Percentiles rank a stretch among this genome's conserved stretches.
Conservation (phyloP, 1,140 invertebrate species). For the Metaphire vulgaris region DNA sequence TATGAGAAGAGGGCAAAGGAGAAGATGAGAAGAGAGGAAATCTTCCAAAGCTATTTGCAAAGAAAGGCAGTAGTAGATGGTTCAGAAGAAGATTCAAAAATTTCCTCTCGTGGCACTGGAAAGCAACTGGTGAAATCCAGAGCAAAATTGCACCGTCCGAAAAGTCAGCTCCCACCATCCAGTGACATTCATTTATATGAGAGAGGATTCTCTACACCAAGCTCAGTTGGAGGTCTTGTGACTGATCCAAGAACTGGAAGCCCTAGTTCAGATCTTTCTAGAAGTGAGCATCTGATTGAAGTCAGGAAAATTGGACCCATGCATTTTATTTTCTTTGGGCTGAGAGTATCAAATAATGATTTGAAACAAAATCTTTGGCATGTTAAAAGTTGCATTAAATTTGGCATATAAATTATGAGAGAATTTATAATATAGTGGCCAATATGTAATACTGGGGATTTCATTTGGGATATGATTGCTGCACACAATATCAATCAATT, state of each 20-base stretch:
- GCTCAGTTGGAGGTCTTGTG: not conserved
- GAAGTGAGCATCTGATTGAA: not conserved
- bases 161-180: not conserved
- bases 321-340: no score
- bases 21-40: slow-evolving; percentile 70
- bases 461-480: no score
- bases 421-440: no score
- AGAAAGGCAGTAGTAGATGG: slow-evolving; percentile 75
- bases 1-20: slow-evolving; percentile 80
- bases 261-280: not conserved
- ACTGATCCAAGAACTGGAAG: not conserved
- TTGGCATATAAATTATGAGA: no score
- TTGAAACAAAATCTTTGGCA: no score
- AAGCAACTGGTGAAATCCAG: not conserved
- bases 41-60: slow-evolving; percentile 87
- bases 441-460: no score
- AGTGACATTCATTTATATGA: not conserved
- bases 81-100: not conserved
- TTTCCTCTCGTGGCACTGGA: not conserved
- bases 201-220: not conserved
- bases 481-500: no score
- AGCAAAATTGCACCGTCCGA: not conserved
- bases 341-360: no score
- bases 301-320: no score
- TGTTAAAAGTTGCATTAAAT: no score